A percentile compares a stretch with the other conserved stretches of the same genome.
These are phyloP conservation scores for Lates japonicus DNA, from an alignment of 2,797 vertebrate genomes.

Conservation along the genomic window DNA sequence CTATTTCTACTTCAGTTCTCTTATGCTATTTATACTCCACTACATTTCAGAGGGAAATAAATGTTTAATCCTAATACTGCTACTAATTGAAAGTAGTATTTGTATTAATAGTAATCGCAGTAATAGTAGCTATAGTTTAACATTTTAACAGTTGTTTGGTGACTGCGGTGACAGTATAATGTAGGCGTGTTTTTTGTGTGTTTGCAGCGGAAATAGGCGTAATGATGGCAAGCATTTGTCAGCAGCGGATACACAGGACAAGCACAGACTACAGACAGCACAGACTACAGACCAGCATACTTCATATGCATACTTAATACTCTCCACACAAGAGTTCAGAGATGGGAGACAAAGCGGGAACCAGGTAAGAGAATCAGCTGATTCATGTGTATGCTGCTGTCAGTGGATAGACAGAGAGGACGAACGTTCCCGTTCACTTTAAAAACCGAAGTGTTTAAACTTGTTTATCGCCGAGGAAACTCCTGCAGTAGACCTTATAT, in stretches of 20 bases:
- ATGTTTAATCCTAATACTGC: too few species aligned
- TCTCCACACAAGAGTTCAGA: neutral
- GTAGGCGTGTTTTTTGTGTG: constrained; percentile 33
- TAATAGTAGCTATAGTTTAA: too few species aligned
- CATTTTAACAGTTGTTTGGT: too few species aligned
- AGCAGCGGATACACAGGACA: neutral
- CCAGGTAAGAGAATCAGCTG: constrained; percentile 36
- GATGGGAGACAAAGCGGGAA: constrained; percentile 61
- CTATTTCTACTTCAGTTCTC: too few species aligned
- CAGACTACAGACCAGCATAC: neutral
- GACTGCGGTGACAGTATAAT: neutral
- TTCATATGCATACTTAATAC: too few species aligned
- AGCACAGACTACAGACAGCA: neutral
- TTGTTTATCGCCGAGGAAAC: too few species aligned
- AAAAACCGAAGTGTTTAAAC: too few species aligned
- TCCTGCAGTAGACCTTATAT: too few species aligned
- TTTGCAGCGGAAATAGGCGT: constrained; percentile 34
- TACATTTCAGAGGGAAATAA: too few species aligned
- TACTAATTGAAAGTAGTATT: too few species aligned
- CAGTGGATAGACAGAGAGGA: neutral
- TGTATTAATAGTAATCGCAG: too few species aligned
- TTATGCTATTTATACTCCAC: too few species aligned
- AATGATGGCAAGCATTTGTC: neutral
- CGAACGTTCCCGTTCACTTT: neutral
- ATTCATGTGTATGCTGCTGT: neutral